These are phyloP conservation scores for Paragorgia papillata DNA, from an alignment of 92 coral and sea anemone genomes.

Conservation along the genomic window DNA sequence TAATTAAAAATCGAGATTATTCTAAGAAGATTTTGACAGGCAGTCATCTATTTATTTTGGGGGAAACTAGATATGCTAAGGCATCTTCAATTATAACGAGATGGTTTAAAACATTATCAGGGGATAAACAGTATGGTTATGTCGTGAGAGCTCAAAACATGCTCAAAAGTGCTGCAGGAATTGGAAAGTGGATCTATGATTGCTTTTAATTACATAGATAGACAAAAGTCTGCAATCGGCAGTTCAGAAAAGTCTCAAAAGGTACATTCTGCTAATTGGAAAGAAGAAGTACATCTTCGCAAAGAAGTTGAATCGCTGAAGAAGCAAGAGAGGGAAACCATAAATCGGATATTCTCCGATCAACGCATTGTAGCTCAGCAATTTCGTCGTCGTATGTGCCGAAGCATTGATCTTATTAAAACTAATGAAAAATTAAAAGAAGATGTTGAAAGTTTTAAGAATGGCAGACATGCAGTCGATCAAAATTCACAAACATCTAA, in stretches of 20 bases:
- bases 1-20: conserved; percentile 1
- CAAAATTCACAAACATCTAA: not conserved
- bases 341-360: conserved; percentile 75
- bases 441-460: conserved; percentile 32
- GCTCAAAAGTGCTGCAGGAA: not conserved
- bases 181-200: conserved; percentile 41
- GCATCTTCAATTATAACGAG: too few species aligned
- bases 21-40: too few species aligned
- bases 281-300: conserved; percentile 86
- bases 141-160: too few species aligned
- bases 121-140: too few species aligned
- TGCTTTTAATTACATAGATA: conserved; percentile 81
- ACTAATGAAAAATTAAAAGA: conserved; percentile 69
- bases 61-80: too few species aligned
- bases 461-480: not conserved
- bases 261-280: conserved; percentile 99
- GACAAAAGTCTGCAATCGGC: conserved; percentile 84
- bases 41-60: too few species aligned
- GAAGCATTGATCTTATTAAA: conserved; percentile 81
- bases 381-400: conserved; percentile 74
- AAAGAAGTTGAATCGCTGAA: conserved; percentile 78
- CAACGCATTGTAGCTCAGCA: conserved; percentile 83
- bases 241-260: conserved; percentile 97
- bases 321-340: conserved; percentile 83
- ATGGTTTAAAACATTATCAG: too few species aligned